A percentile compares a stretch with the other conserved stretches of the same genome.
phyloP scores from a whole-genome alignment of 2,113 vertebrate genomes.

The Ochotona princeps region DNA sequence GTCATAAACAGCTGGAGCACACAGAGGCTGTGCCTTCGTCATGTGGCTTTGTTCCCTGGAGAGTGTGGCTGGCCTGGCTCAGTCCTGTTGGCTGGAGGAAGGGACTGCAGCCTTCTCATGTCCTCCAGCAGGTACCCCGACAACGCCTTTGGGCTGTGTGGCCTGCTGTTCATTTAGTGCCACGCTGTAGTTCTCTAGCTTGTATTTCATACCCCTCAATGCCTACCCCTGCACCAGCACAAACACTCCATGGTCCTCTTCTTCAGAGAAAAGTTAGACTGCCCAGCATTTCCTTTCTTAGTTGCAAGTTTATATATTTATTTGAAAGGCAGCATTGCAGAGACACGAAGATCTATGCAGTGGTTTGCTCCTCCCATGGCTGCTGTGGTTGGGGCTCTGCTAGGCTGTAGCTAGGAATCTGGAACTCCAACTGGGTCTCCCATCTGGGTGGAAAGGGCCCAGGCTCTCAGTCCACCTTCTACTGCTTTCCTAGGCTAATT shows the following conservation, averaged over 20 bases:
- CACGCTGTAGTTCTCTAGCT: background rate
- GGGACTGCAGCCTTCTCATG: background rate
- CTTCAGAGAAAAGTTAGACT: background rate
- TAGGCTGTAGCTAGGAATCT: no score
- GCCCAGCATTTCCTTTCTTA: background rate
- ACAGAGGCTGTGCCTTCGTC: background rate
- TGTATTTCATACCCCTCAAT: background rate
- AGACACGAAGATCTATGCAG: no score
- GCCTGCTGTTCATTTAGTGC: background rate
- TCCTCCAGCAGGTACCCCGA: fast-evolving
- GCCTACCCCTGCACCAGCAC: background rate
- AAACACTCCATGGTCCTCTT: background rate
- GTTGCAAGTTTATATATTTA: no score
- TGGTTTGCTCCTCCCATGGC: no score
- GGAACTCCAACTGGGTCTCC: no score
- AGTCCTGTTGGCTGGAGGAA: background rate
- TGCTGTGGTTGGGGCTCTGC: no score
- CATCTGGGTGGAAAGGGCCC: no score
- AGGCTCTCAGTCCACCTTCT: no score
- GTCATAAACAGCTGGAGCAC: background rate
- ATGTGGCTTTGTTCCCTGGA: background rate
- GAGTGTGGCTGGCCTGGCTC: background rate
- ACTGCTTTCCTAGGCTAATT: background rate
- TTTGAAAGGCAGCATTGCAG: no score
- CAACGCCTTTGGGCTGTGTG: background rate